phyloP scores from a whole-genome alignment of 2,113 vertebrate species.

The Takifugu bimaculatus region DNA sequence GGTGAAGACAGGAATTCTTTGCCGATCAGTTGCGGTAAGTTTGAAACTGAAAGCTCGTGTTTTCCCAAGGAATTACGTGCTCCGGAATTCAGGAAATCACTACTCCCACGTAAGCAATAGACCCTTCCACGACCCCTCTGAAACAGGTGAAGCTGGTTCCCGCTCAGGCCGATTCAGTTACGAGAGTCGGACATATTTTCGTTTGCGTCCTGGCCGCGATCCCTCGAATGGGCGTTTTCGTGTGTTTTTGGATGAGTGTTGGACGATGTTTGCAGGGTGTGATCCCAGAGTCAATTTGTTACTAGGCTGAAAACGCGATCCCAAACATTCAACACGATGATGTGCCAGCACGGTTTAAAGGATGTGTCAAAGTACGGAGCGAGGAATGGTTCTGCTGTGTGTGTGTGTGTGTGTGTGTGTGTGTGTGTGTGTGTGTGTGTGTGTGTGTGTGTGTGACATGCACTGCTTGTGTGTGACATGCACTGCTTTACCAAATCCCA shows the following conservation, averaged over 20 bases:
- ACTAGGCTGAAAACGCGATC: no score
- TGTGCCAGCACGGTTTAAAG: slow-evolving; percentile 16
- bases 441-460: slow-evolving; percentile 11
- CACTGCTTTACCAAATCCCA: slow-evolving; percentile 45
- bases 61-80: no score
- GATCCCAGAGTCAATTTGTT: slow-evolving; percentile 11
- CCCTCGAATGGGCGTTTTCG: no score
- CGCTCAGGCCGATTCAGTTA: not conserved
- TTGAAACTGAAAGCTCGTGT: no score
- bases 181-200: not conserved
- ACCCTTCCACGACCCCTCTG: no score
- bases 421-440: no score
- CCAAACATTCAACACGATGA: not conserved
- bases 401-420: no score
- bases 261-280: not conserved
- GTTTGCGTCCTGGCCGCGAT: not conserved
- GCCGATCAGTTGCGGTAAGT: no score
- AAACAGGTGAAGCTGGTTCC: not conserved
- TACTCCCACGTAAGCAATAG: no score
- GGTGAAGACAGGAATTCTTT: no score
- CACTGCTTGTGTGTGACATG: slow-evolving; percentile 21
- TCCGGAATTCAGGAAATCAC: no score
- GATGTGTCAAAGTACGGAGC: slow-evolving; percentile 29
- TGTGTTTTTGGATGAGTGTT: slow-evolving; percentile 12
- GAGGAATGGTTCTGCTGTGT: slow-evolving; percentile 34